Evolutionary conservation across 2,797 vertebrate species (phyloP).

Genomic region (Rhodeus uyekii): DNA sequence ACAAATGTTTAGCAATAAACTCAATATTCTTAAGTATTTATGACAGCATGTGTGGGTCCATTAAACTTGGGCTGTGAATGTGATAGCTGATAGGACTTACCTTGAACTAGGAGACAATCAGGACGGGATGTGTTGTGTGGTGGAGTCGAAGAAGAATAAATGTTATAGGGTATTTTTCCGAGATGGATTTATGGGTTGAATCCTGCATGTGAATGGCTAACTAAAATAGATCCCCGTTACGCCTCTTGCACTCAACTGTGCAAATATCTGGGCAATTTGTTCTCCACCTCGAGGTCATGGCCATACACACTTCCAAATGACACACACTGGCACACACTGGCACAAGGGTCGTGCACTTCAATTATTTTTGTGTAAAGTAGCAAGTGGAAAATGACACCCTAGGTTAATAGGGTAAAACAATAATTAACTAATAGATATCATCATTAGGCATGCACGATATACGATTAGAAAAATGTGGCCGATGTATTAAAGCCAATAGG

Average conservation of each 20-base stretch:
- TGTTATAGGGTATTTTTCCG: slow-evolving; percentile 66
- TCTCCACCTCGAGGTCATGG: slow-evolving; percentile 56
- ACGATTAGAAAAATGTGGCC: too few relatives aligned
- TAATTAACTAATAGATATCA: not conserved
- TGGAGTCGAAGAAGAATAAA: slow-evolving; percentile 60
- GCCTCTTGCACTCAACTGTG: slow-evolving; percentile 65
- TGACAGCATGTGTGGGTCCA: not conserved
- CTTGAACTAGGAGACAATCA: slow-evolving; percentile 61
- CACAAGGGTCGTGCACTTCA: slow-evolving; percentile 23
- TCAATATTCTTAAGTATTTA: not conserved
- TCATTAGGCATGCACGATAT: too few relatives aligned
- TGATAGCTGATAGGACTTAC: slow-evolving; percentile 63
- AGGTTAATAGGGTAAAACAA: not conserved
- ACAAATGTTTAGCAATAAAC: not conserved
- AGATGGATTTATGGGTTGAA: slow-evolving; percentile 68
- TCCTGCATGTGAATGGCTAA: slow-evolving; percentile 71
- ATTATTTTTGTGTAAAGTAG: not conserved
- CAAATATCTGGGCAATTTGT: slow-evolving; percentile 66
- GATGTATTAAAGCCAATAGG: too few relatives aligned
- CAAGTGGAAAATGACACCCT: not conserved
- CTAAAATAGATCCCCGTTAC: slow-evolving; percentile 72
- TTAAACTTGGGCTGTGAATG: slow-evolving; percentile 3
- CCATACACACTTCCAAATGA: slow-evolving; percentile 21
- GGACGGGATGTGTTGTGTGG: slow-evolving; percentile 51
- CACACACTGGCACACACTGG: slow-evolving; percentile 49